phyloP scores from a whole-genome alignment of 2,797 vertebrate species.

The Microctenopoma lineatum region DNA sequence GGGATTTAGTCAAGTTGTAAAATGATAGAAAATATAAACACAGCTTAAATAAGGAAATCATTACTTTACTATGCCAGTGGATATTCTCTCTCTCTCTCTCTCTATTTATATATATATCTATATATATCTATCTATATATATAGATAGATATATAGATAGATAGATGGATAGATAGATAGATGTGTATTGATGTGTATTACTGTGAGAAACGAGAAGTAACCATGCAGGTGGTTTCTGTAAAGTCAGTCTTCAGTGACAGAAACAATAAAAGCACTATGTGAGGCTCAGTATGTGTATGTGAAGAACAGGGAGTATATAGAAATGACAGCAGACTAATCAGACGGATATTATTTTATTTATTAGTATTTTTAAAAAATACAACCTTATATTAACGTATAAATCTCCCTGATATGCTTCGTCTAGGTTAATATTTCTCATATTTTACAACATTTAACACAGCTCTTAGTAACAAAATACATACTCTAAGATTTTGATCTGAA shows the following conservation, averaged over 20 bases:
- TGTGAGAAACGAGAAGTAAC: constrained; percentile 33
- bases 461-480: background rate
- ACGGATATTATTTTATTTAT: constrained; percentile 9
- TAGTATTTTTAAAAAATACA: constrained; percentile 1
- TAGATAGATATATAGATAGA: constrained; percentile 8
- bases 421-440: background rate
- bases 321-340: constrained; percentile 17
- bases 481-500: constrained; percentile 3
- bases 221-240: constrained; percentile 63
- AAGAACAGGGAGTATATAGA: constrained; percentile 1
- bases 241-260: constrained; percentile 72
- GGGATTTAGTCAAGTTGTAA: constrained; percentile 49
- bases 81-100: background rate
- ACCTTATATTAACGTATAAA: constrained; percentile 4
- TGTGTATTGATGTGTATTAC: constrained; percentile 7
- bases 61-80: constrained; percentile 11
- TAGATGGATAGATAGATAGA: no score
- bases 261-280: constrained; percentile 63
- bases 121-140: background rate
- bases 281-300: background rate
- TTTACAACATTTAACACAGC: background rate
- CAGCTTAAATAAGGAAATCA: constrained; percentile 14
- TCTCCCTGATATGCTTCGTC: background rate
- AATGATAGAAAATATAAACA: constrained; percentile 52
- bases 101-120: no score